Evolutionary conservation across 2,113 vertebrate species (phyloP), one percentile per base, ranked within the genome.

Genomic region (Cyprinodon tularosa): DNA sequence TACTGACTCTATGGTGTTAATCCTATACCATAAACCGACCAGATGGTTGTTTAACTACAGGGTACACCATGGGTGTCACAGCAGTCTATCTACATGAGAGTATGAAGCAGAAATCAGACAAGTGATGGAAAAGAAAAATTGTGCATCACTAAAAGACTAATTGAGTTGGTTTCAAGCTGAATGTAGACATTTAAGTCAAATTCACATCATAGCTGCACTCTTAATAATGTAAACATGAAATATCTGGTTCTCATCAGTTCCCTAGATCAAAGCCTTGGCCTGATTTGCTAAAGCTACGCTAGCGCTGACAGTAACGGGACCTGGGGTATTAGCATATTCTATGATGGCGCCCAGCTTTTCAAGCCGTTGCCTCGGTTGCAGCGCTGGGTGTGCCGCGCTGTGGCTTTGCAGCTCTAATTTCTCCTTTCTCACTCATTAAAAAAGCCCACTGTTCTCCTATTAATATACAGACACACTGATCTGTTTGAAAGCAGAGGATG

Each of bases 401-500:
- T 89, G 85, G 90, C 90, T 91, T 89, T 91, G 90, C 92, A 90
- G 92, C 91, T 92, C 89, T 90, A 92, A 92, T 92, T 92, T 93
- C 78, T 85, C 50, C 89, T 89, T 84, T 85, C 90, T 89, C 82
- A 78, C 91, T 94, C 92, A 93, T 93, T 93, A 94, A 92, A 92
- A 92, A 90, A 92, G 85, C 91, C 84, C 87, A 91, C 91, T 92
- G 92, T 93, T 93, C 91, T 92, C 84, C 88, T 91, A 93, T 94
- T 94, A 94, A 94, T 95, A 93, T 90, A 73, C 90, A 93, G 93
- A 94, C 91, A 93, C 89, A 90, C 91, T 89, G 92, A 93, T 93
- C 89, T 92, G 89, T 94, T 91, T 93, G 93, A 93, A 93, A 91
- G 92, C 87, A 71, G 76, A 88, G 84, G 87, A 78, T 76, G 87